These are phyloP conservation scores for Chymomyza costata DNA, from an alignment of 1,140 invertebrate species.

Conservation along the genomic window DNA sequence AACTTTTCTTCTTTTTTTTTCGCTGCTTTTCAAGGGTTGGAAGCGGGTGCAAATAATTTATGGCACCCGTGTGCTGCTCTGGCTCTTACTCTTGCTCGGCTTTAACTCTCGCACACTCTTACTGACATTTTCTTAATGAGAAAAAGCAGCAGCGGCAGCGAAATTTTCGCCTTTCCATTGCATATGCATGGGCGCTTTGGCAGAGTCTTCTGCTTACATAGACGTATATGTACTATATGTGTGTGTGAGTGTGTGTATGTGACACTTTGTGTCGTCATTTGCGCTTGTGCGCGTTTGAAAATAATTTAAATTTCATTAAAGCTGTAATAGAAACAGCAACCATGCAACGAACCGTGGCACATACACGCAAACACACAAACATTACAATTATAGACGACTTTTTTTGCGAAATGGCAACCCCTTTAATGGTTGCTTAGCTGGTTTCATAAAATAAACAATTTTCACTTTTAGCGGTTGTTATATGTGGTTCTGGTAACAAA, in stretches of 20 bases:
- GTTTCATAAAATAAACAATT: too few species aligned
- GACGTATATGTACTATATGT: too few species aligned
- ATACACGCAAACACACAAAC: not conserved
- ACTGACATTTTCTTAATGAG: conserved; percentile 62
- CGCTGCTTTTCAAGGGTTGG: conserved; percentile 49
- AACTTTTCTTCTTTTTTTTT: not conserved
- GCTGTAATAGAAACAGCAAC: too few species aligned
- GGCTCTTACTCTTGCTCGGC: not conserved
- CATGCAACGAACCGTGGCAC: too few species aligned
- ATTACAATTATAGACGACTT: too few species aligned
- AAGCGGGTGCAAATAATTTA: conserved; percentile 50
- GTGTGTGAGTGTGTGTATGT: too few species aligned
- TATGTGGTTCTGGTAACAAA: too few species aligned
- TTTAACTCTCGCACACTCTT: conserved; percentile 22
- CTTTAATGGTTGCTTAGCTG: too few species aligned
- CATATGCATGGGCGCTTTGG: conserved; percentile 1
- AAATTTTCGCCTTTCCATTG: conserved; percentile 47
- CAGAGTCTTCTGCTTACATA: not conserved
- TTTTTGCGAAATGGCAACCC: too few species aligned
- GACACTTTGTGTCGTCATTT: conserved; percentile 45
- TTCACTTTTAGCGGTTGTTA: too few species aligned
- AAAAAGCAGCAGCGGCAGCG: conserved; percentile 39
- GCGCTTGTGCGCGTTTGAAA: conserved; percentile 52
- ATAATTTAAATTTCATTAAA: conserved; percentile 51
- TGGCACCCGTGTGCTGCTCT: conserved; percentile 53